phyloP scores from a whole-genome alignment of 2,797 vertebrate genomes.

The Crocodylus rhombifer region DNA sequence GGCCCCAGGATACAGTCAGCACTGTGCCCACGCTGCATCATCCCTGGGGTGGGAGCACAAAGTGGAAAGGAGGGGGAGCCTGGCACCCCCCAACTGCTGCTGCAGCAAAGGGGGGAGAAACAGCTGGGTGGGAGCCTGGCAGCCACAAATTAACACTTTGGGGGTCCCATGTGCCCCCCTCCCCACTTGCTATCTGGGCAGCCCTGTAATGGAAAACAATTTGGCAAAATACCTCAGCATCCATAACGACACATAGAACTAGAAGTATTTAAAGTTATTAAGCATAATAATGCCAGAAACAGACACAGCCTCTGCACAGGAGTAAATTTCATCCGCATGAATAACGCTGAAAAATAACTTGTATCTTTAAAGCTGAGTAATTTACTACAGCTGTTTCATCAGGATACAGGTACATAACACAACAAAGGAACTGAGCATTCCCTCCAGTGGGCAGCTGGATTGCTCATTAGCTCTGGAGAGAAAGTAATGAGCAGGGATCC shows the following conservation, averaged over 20 bases:
- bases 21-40: too few relatives aligned
- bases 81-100: too few relatives aligned
- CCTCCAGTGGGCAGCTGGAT: not conserved
- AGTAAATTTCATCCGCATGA: not conserved
- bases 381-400: not conserved
- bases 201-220: not conserved
- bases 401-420: not conserved
- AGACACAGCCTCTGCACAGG: not conserved
- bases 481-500: not conserved
- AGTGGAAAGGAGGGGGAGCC: too few relatives aligned
- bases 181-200: too few relatives aligned
- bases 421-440: not conserved
- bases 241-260: not conserved
- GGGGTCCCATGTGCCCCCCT: too few relatives aligned
- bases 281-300: not conserved
- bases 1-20: too few relatives aligned
- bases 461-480: not conserved
- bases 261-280: not conserved
- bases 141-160: too few relatives aligned
- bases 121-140: too few relatives aligned
- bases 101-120: too few relatives aligned
- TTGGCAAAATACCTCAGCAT: not conserved
- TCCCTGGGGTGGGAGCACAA: too few relatives aligned
- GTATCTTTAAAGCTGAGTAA: not conserved
- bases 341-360: not conserved